These are phyloP conservation scores for Metopia argyrocephala DNA, from an alignment of 2,888 invertebrate genomes.

Conservation along the genomic window DNA sequence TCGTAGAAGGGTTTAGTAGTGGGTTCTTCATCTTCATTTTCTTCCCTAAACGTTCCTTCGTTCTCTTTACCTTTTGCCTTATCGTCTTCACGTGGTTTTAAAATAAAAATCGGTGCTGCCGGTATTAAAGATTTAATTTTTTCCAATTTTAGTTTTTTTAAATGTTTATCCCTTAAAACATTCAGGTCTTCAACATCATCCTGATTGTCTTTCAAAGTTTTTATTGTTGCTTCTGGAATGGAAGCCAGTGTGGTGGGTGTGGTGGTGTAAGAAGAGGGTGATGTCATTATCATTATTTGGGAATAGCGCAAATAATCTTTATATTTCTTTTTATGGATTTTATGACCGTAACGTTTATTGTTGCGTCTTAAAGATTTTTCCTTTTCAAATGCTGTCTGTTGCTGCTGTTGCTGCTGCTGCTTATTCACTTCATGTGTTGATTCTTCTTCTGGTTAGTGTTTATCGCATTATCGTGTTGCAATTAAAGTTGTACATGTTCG, in stretches of 20 bases:
- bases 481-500: slow-evolving; percentile 55
- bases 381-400: slow-evolving; percentile 70
- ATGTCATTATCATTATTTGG: slow-evolving; percentile 62
- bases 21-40: slow-evolving; percentile 47
- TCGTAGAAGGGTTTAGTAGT: slow-evolving; percentile 73
- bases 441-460: slow-evolving; percentile 14
- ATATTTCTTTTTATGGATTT: slow-evolving; percentile 76
- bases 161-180: slow-evolving; percentile 38
- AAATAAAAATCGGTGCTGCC: slow-evolving; percentile 65
- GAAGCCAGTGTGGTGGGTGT: slow-evolving; percentile 1
- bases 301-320: slow-evolving; percentile 73
- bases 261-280: slow-evolving; percentile 34
- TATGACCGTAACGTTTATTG: slow-evolving; percentile 74
- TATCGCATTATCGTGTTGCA: slow-evolving; percentile 44
- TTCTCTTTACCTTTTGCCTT: too few species aligned
- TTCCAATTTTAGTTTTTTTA: slow-evolving; percentile 56
- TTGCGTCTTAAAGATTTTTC: slow-evolving; percentile 73
- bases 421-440: slow-evolving; percentile 31
- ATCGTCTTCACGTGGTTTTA: slow-evolving; percentile 34
- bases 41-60: slow-evolving; percentile 33
- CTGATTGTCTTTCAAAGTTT: slow-evolving; percentile 20
- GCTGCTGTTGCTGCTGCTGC: not conserved
- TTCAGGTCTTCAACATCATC: slow-evolving; percentile 18
- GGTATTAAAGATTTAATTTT: slow-evolving; percentile 62
- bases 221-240: not conserved